Base-by-base conservation (phyloP, 2,888 invertebrate species). In the Leucoma salicis region DNA sequence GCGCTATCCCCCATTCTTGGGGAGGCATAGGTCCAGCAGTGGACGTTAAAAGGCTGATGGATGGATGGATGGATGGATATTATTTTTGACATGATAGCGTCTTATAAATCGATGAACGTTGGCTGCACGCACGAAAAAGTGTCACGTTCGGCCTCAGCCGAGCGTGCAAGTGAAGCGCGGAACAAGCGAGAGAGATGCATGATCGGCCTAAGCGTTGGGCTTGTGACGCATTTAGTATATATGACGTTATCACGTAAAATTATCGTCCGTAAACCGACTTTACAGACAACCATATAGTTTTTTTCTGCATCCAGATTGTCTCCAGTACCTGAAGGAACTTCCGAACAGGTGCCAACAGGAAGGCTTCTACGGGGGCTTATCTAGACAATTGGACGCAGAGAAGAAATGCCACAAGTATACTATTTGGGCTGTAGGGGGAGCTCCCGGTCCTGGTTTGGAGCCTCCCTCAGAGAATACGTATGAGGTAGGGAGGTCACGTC, bases 281-380 rank as follows among this genome's bases (percentile, higher is more conserved):
- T 16, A 16, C 16, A 4, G 3, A 4, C 16, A 16, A 16, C 3
- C 16, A 16, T 16, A 16, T 21, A 2, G 6, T 21, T 35, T 14
- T 32, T n/a, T 25, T 13, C 2, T 25, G 8, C 4, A 44, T 53
- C 0, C 34, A 57, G 57, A 16, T 12, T 57, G 57, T 11, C 51
- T 57, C 1, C 10, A 42, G 5, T 57, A 57, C 12, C 15, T 53
- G 0, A 8, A 37, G 0, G 18, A 35, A 0, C n/a, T 57, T 1
- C 54, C 54, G 0, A 40, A 57, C 13, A 14, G 0, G 0, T 57
- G 57, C 7, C 29, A 38, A 1, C 10, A 51, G 39, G 46, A 41
- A 0, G 44, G 40, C 0, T 46, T 27, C 12, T 42, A 54, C 5
- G 33, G 38, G 0, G 46, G 46, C 1, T 18, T 57, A 2, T 25